phyloP scores from a whole-genome alignment of 2,888 invertebrate species.

The Cephonodes hylas region DNA sequence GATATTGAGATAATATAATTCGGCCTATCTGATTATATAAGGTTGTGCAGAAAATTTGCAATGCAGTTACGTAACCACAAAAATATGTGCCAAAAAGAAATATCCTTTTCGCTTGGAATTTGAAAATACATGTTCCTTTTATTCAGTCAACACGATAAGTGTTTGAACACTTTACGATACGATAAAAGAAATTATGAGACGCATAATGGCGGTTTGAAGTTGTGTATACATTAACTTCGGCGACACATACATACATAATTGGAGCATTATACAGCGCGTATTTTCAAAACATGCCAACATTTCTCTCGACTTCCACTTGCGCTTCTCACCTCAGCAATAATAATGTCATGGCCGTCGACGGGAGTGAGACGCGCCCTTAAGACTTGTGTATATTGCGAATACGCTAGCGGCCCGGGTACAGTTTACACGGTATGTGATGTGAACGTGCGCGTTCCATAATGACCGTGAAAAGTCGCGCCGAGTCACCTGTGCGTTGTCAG shows the following conservation, averaged over 20 bases:
- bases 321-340: background rate
- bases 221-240: background rate
- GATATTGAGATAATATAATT: constrained; percentile 31
- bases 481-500: constrained; percentile 13
- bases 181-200: background rate
- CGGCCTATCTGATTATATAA: constrained; percentile 11
- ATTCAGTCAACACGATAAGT: background rate
- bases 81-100: background rate
- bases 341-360: background rate
- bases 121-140: background rate
- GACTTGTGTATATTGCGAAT: constrained; percentile 1
- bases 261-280: background rate
- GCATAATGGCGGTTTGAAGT: background rate
- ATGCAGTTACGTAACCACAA: background rate
- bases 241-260: background rate
- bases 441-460: constrained; percentile 11
- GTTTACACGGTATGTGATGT: background rate
- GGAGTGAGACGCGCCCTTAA: background rate
- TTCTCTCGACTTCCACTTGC: background rate
- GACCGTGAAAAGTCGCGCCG: constrained; percentile 17
- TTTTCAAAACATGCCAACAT: background rate
- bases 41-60: background rate
- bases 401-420: background rate
- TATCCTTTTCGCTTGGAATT: background rate
- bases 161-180: background rate